phyloP scores from a whole-genome alignment of 2,797 vertebrate genomes.

The Aythya fuligula region DNA sequence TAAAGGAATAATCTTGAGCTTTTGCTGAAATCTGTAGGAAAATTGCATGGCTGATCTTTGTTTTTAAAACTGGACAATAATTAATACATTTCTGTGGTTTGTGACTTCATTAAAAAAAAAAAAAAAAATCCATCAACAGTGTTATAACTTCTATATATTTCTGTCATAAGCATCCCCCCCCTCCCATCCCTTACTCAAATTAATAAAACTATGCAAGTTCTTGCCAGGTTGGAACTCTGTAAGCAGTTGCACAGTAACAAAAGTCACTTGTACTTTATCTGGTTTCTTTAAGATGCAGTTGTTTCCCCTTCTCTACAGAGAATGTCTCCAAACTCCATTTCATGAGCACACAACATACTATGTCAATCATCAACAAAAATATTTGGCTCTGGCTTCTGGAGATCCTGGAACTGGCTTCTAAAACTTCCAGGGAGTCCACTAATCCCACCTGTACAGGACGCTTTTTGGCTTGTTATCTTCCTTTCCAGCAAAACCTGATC shows the following conservation, averaged over 20 bases:
- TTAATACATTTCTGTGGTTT: not conserved
- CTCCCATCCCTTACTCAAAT: accelerated
- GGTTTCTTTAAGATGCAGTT: not conserved
- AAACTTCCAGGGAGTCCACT: not conserved
- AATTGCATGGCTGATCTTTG: not conserved
- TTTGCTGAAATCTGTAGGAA: not conserved
- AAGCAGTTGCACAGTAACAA: not conserved
- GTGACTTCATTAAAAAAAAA: not conserved
- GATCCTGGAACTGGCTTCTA: not conserved
- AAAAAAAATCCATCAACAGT: not conserved
- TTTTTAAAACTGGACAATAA: not conserved
- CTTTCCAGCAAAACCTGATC: accelerated
- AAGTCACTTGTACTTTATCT: not conserved
- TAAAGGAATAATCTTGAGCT: not conserved
- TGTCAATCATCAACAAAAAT: not conserved
- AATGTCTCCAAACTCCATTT: not conserved
- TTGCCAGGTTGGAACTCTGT: not conserved
- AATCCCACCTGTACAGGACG: not conserved
- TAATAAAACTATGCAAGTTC: not conserved
- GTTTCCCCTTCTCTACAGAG: not conserved
- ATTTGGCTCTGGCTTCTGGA: not conserved
- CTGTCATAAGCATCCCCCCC: not conserved
- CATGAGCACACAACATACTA: not conserved
- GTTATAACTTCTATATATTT: not conserved
- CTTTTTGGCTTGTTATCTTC: not conserved